phyloP scores from a whole-genome alignment of 1,140 invertebrate species.

The Rhyacophila brunnea region DNA sequence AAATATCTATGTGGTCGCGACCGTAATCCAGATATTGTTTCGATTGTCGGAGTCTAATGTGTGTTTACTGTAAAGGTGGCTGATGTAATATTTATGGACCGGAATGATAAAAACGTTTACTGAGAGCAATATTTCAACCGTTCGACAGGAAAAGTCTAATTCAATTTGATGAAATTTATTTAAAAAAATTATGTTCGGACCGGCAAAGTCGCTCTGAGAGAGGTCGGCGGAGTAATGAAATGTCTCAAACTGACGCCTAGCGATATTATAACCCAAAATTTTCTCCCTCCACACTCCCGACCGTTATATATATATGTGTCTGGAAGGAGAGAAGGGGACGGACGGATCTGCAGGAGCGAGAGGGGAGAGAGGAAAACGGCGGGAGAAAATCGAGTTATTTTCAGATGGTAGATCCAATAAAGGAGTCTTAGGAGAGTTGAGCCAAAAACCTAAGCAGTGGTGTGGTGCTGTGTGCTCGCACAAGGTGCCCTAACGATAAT shows the following conservation, averaged over 20 bases:
- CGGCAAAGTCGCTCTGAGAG: constrained; percentile 17
- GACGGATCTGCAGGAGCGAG: constrained; percentile 43
- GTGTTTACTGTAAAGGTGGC: background rate
- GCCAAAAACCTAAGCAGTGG: constrained; percentile 46
- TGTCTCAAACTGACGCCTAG: constrained; percentile 48
- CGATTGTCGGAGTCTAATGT: too few relatives aligned
- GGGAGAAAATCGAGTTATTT: constrained; percentile 47
- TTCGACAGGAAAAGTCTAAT: background rate
- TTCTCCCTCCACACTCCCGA: constrained; percentile 31
- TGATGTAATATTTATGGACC: background rate
- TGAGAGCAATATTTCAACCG: background rate
- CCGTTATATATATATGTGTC: constrained; percentile 20
- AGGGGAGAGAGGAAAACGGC: constrained; percentile 30
- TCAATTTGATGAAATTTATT: background rate
- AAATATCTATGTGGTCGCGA: background rate
- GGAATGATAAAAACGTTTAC: background rate
- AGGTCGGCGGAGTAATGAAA: constrained; percentile 41
- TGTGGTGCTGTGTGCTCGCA: constrained; percentile 55
- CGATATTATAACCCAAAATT: constrained; percentile 50
- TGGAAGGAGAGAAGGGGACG: constrained; percentile 38
- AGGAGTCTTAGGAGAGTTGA: constrained; percentile 56
- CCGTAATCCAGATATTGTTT: background rate
- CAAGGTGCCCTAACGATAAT: constrained; percentile 23
- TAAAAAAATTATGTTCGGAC: too few relatives aligned
- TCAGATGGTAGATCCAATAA: constrained; percentile 56